phyloP scores from a whole-genome alignment of 1,140 invertebrate genomes.

The Leptonema lineaticorne region DNA sequence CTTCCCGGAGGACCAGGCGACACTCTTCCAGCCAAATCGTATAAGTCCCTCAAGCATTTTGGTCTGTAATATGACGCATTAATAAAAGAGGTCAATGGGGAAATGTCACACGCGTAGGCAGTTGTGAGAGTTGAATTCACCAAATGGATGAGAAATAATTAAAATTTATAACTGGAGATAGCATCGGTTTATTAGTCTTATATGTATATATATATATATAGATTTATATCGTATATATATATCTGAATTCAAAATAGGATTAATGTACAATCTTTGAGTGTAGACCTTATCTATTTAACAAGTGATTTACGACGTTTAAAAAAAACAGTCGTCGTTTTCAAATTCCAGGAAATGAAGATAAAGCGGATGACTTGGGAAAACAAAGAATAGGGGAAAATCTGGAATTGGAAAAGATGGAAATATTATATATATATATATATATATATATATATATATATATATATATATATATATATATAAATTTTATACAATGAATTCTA shows the following conservation, averaged over 20 bases:
- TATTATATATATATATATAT: neutral
- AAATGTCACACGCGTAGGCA: neutral
- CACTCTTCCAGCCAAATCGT: constrained; percentile 67
- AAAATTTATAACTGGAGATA: neutral
- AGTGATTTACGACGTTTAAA: neutral
- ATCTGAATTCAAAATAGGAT: too few relatives aligned
- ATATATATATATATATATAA: too few relatives aligned
- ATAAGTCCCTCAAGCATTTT: constrained; percentile 66
- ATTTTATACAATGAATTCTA: too few relatives aligned
- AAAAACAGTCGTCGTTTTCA: neutral
- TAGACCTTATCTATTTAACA: too few relatives aligned
- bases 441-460: too few relatives aligned
- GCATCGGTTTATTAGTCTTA: too few relatives aligned
- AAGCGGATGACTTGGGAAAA: neutral
- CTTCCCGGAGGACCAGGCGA: constrained; percentile 60
- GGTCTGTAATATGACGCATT: constrained; percentile 55
- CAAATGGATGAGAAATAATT: neutral
- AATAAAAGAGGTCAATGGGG: neutral
- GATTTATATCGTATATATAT: too few relatives aligned
- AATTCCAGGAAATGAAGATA: neutral
- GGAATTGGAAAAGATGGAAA: neutral
- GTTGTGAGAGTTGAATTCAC: neutral
- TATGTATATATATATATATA: too few relatives aligned
- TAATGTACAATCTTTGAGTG: neutral
- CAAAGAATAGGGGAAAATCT: neutral